Evolutionary conservation across 1,140 invertebrate species (phyloP).

Genomic region (Chironomus striatipennis): DNA sequence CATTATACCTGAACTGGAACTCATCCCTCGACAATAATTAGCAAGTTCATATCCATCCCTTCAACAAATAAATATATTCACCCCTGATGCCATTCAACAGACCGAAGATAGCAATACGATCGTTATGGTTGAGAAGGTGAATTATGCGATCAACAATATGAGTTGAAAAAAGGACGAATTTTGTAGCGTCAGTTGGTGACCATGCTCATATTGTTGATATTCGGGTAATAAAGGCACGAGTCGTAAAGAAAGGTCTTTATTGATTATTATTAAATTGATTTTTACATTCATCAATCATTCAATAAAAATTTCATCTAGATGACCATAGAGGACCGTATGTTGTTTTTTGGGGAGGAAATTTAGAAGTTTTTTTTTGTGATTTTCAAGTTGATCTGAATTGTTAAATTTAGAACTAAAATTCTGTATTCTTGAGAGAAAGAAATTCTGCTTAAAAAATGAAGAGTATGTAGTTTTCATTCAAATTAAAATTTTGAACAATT

Average conservation of each 20-base stretch:
- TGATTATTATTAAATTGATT: background rate
- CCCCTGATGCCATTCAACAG: background rate
- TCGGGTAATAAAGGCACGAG: background rate
- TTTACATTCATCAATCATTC: slow-evolving; percentile 8
- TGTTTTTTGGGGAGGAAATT: too few species aligned
- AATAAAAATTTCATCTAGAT: slow-evolving; percentile 14
- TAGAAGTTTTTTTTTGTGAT: too few species aligned
- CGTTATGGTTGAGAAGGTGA: slow-evolving; percentile 20
- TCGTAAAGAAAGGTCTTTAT: background rate
- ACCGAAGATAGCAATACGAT: background rate
- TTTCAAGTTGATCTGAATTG: too few species aligned
- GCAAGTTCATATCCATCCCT: background rate
- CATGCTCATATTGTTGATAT: background rate
- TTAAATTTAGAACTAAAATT: too few species aligned
- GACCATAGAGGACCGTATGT: background rate
- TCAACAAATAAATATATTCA: background rate
- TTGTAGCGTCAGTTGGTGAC: slow-evolving; percentile 8
- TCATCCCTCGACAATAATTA: slow-evolving; percentile 19
- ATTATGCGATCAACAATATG: slow-evolving; percentile 17
- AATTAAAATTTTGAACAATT: too few species aligned
- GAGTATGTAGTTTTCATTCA: too few species aligned
- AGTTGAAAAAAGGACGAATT: background rate
- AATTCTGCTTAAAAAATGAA: background rate
- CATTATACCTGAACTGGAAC: background rate
- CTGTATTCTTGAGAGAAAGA: too few species aligned